These are phyloP conservation scores for Numenius phaeopus DNA, from an alignment of 2,797 vertebrate genomes.

Conservation along the genomic window DNA sequence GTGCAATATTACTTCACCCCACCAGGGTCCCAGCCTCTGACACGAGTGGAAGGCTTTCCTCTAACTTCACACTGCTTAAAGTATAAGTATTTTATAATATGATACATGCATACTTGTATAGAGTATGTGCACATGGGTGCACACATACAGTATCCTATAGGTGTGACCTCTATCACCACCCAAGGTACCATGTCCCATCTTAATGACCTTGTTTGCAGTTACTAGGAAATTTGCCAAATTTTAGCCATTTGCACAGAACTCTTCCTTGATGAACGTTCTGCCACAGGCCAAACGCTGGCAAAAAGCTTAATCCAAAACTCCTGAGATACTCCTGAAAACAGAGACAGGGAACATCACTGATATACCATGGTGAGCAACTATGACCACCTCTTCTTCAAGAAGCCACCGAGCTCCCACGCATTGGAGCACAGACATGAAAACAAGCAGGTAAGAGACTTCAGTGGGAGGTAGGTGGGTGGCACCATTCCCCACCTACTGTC, in stretches of 20 bases:
- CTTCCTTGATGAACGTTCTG: background rate
- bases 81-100: background rate
- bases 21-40: background rate
- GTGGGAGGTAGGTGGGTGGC: background rate
- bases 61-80: background rate
- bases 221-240: background rate
- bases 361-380: background rate
- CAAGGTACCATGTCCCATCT: fast-evolving
- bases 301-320: background rate
- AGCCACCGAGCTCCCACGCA: fast-evolving
- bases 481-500: background rate
- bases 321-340: background rate
- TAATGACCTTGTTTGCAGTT: background rate
- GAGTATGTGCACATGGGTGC: no score
- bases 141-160: no score
- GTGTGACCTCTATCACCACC: background rate
- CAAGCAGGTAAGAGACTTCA: background rate
- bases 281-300: background rate
- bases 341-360: background rate
- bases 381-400: background rate
- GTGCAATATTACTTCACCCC: background rate
- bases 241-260: background rate
- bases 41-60: background rate
- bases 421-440: background rate
- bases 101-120: background rate